phyloP scores from a whole-genome alignment of 2,888 invertebrate genomes.

The Caenorhabditis imperialis region DNA sequence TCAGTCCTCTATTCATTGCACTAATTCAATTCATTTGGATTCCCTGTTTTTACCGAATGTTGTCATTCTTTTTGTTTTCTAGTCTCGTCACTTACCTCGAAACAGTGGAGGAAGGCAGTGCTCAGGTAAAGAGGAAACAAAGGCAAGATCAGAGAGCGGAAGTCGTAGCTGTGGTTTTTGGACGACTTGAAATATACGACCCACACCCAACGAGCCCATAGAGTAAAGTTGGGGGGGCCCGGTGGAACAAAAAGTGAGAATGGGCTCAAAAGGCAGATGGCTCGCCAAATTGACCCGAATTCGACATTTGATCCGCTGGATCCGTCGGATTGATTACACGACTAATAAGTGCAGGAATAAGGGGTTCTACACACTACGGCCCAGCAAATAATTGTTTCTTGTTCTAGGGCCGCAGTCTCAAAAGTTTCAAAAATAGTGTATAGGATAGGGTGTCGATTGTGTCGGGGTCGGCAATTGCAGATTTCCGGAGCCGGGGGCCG shows the following conservation, averaged over 20 bases:
- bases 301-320: conserved; percentile 47
- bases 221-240: background rate
- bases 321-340: conserved; percentile 37
- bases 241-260: conserved; percentile 28
- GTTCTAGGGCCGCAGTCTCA: background rate
- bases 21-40: conserved; percentile 15
- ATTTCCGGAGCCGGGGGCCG: conserved; percentile 49
- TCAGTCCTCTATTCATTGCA: conserved; percentile 15
- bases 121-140: conserved; percentile 64
- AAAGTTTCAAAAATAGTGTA: conserved; percentile 36
- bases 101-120: conserved; percentile 60
- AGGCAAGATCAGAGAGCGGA: conserved; percentile 63
- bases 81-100: conserved; percentile 52
- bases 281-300: conserved; percentile 44
- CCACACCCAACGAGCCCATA: conserved; percentile 69
- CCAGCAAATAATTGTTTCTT: background rate
- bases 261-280: conserved; percentile 34
- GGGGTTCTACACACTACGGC: conserved; percentile 10
- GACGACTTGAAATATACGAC: conserved; percentile 68
- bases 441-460: conserved; percentile 44
- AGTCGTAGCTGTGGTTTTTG: conserved; percentile 62
- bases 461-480: conserved; percentile 39
- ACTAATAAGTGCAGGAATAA: conserved; percentile 33
- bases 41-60: background rate
- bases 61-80: background rate